phyloP scores from a whole-genome alignment of 1,140 invertebrate species.

The Drosophila serrata region DNA sequence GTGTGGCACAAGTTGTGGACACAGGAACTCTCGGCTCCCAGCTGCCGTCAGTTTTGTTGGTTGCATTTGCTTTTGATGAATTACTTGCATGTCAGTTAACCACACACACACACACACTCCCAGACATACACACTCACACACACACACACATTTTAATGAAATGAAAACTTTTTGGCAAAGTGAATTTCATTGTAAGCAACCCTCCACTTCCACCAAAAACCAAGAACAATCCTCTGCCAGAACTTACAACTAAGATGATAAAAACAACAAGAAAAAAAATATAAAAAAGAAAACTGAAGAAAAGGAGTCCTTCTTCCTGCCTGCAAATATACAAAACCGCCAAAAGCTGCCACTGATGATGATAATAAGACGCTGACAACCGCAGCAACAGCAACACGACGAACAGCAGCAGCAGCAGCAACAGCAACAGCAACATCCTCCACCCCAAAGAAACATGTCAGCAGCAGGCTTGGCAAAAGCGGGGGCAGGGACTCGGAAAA shows the following conservation, averaged over 20 bases:
- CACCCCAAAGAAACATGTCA: constrained; percentile 31
- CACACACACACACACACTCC: constrained; percentile 33
- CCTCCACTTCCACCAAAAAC: constrained; percentile 16
- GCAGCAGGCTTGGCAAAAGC: constrained; percentile 2
- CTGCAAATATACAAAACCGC: constrained; percentile 70
- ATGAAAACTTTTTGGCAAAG: constrained; percentile 84
- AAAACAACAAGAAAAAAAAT: constrained; percentile 14
- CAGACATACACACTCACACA: constrained; percentile 35
- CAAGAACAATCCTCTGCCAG: constrained; percentile 65
- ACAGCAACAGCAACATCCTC: constrained; percentile 37
- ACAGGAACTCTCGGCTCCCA: constrained; percentile 43
- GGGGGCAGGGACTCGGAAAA: not conserved
- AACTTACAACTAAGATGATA: constrained; percentile 66
- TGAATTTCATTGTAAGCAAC: constrained; percentile 80
- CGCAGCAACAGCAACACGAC: constrained; percentile 71
- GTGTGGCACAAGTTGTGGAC: constrained; percentile 51
- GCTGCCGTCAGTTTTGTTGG: constrained; percentile 50
- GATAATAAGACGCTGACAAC: constrained; percentile 83
- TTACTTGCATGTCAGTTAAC: constrained; percentile 57
- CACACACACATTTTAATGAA: constrained; percentile 71
- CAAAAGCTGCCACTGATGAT: constrained; percentile 83
- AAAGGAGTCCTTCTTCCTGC: constrained; percentile 11
- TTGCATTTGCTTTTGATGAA: constrained; percentile 80
- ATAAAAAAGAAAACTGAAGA: too few relatives aligned
- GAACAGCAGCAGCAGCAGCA: constrained; percentile 66